These are phyloP conservation scores for Tetanocera ferruginea DNA, from an alignment of 2,888 invertebrate species.

Conservation along the genomic window DNA sequence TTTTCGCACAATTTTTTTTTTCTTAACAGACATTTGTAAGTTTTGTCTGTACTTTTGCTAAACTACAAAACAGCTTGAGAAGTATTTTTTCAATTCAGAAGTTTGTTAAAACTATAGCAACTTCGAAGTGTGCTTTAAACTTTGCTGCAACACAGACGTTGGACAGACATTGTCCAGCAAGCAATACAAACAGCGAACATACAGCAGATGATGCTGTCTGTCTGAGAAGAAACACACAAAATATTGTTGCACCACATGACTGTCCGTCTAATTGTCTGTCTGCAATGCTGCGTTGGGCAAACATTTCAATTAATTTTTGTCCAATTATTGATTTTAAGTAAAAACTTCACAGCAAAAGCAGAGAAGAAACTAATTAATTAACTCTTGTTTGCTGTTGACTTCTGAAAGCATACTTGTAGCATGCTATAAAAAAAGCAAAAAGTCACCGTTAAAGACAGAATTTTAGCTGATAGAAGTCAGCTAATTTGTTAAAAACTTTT, in stretches of 20 bases:
- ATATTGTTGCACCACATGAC: background rate
- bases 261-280: background rate
- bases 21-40: background rate
- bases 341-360: conserved; percentile 1
- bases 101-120: background rate
- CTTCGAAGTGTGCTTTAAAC: conserved; percentile 1
- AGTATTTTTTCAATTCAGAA: too few species aligned
- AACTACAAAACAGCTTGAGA: background rate
- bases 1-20: background rate
- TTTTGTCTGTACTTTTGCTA: background rate
- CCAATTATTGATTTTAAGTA: conserved; percentile 6
- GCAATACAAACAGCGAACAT: too few species aligned
- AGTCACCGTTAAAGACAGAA: background rate
- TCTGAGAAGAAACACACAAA: too few species aligned
- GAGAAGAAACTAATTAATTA: conserved; percentile 15
- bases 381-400: background rate
- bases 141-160: background rate
- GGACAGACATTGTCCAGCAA: background rate
- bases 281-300: background rate
- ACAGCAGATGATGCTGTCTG: too few species aligned
- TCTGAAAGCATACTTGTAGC: background rate
- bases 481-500: background rate
- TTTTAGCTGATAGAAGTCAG: background rate
- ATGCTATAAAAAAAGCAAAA: background rate
- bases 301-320: conserved; percentile 17